Conservation (phyloP, 1,140 invertebrate genomes). For the Aplysia californica region DNA sequence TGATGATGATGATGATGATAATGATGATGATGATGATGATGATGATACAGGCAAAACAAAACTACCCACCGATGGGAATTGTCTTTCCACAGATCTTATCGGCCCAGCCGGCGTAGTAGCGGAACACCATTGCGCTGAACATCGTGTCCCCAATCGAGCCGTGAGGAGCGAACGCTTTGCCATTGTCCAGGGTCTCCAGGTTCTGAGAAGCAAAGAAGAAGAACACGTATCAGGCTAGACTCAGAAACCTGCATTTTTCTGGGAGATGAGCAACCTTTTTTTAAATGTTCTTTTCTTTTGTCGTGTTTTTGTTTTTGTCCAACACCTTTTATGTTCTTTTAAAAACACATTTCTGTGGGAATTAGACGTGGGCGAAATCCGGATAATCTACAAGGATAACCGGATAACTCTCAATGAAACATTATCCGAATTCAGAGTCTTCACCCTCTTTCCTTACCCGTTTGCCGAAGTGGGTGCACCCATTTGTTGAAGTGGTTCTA, state of each 20-base stretch:
- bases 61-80: constrained; percentile 78
- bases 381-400: too few species aligned
- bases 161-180: constrained; percentile 41
- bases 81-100: constrained; percentile 92
- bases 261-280: not conserved
- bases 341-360: too few species aligned
- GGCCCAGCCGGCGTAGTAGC: constrained; percentile 89
- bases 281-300: not conserved
- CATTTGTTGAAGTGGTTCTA: too few species aligned
- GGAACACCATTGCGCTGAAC: constrained; percentile 47
- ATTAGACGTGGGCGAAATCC: too few species aligned
- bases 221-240: not conserved
- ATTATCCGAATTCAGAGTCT: too few species aligned
- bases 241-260: not conserved
- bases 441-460: too few species aligned
- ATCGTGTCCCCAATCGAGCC: constrained; percentile 46
- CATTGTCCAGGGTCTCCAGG: constrained; percentile 49
- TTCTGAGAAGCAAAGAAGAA: constrained; percentile 32
- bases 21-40: constrained; percentile 12
- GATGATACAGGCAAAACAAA: constrained; percentile 1
- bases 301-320: not conserved
- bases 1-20: constrained; percentile 12
- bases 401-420: too few species aligned
- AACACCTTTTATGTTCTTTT: too few species aligned
- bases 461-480: too few species aligned